Base-by-base conservation (phyloP, 2,797 vertebrate species). In the Philypnodon macrostomus region DNA sequence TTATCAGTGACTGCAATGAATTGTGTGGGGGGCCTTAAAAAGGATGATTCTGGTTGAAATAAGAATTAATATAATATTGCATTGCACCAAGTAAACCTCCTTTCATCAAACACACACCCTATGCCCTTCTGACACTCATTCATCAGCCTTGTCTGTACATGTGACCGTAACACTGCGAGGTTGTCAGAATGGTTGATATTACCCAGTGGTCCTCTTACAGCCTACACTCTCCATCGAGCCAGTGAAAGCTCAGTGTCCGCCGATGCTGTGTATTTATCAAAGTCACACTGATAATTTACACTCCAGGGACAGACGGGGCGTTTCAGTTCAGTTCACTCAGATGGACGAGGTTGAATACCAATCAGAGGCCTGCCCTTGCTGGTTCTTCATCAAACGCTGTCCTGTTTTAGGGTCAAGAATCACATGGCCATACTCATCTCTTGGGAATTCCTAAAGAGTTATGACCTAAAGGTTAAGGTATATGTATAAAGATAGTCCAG, bases 311-410 rank as follows among this genome's bases (percentile, higher is more conserved):
- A 36, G 62, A 49, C 42, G 38, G 47, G 42, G 63, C 31, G 67
- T 68, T 75, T 55, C 44, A 76, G 73, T 75, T 65, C 66, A 50
- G 57, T 14, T 49, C 45, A 38, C 70, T 63, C 52, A 56, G 58
- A 72, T 61, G 67, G 66, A 79, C 63, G 76, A 73, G 77, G 73
- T 50, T 81, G 77, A 78, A 80, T 73, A 82, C 70, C 81, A 83
- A 87, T 86, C 77, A 80, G 75, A 77, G 54, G 62, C 33, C 59
- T 79, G 74, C 83, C 83, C 81, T 77, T 69, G 59, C 4, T 21
- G 75, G 64, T 79, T 75, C 34, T 89, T 77, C 68, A 86, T 90
- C 87, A 90, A 83, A 79, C 30, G 16, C 8, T 12, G 47, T 74
- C 67, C 45, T 76, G 65, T 75, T 51, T 40, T 2, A 52, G 80